Percentiles rank a stretch among this genome's conserved stretches.
Evolutionary conservation across 2,888 invertebrate species (phyloP).

Genomic region (Coleophora flavipennella): DNA sequence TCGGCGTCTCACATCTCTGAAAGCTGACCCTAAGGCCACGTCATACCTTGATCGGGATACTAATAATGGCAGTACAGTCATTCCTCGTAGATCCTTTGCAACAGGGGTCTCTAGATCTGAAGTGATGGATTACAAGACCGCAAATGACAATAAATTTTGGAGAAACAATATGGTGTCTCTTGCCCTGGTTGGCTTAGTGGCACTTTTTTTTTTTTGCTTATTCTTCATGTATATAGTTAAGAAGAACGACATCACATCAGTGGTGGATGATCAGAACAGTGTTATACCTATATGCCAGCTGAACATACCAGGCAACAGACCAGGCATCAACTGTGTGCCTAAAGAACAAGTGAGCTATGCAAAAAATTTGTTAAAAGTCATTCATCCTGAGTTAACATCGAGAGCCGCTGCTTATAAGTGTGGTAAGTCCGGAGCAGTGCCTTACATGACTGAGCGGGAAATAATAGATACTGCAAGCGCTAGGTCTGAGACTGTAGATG

Average conservation of each 20-base stretch:
- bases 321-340: slow-evolving; percentile 77
- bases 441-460: slow-evolving; percentile 76
- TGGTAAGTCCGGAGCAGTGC: slow-evolving; percentile 57
- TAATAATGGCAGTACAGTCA: slow-evolving; percentile 49
- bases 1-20: slow-evolving; percentile 67
- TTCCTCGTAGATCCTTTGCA: slow-evolving; percentile 53
- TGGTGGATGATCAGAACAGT: slow-evolving; percentile 69
- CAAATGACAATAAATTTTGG: slow-evolving; percentile 62
- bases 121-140: slow-evolving; percentile 48
- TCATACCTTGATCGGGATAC: slow-evolving; percentile 44
- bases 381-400: slow-evolving; percentile 76
- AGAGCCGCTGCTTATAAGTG: slow-evolving; percentile 74
- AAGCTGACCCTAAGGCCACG: slow-evolving; percentile 47
- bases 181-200: slow-evolving; percentile 72
- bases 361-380: slow-evolving; percentile 74
- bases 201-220: slow-evolving; percentile 77
- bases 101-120: slow-evolving; percentile 50
- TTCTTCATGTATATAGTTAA: slow-evolving; percentile 79
- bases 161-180: slow-evolving; percentile 77
- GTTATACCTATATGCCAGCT: slow-evolving; percentile 72
- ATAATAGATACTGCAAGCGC: slow-evolving; percentile 70
- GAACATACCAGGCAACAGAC: slow-evolving; percentile 62
- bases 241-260: slow-evolving; percentile 70
- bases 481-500: slow-evolving; percentile 33
- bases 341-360: slow-evolving; percentile 75